Percentiles rank a stretch among this genome's conserved stretches.
Conservation (phyloP, 2,888 invertebrate genomes). For the Drosophila paramelanica region DNA sequence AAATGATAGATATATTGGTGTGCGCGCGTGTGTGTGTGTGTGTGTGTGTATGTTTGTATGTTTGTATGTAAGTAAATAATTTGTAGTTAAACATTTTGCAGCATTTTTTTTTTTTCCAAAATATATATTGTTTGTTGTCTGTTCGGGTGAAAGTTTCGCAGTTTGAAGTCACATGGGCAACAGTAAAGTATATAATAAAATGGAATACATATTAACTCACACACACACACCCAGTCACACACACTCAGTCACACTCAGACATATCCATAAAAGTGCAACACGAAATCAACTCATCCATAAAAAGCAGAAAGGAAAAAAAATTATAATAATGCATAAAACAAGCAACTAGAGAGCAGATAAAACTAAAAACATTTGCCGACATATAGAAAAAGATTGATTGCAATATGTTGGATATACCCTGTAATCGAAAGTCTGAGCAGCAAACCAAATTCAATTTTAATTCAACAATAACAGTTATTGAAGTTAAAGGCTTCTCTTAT, state of each 20-base stretch:
- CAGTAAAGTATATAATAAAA: conserved; percentile 42
- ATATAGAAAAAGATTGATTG: conserved; percentile 16
- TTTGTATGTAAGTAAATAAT: conserved; percentile 4
- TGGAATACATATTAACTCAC: conserved; percentile 33
- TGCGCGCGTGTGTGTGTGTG: not conserved
- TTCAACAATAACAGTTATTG: too few species aligned
- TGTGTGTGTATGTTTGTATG: not conserved
- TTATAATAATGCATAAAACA: conserved; percentile 15
- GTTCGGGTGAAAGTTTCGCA: conserved; percentile 67
- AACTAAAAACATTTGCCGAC: conserved; percentile 19
- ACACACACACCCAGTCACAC: conserved; percentile 5
- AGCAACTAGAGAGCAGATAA: conserved; percentile 4
- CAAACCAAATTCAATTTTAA: not conserved
- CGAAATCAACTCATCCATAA: conserved; percentile 54
- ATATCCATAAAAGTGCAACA: conserved; percentile 54
- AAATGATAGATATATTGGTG: conserved; percentile 9
- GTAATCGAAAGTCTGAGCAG: not conserved
- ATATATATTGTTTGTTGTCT: conserved; percentile 43
- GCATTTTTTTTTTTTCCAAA: conserved; percentile 8
- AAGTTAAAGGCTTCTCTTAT: too few species aligned
- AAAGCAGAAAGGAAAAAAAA: conserved; percentile 22
- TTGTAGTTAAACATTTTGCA: conserved; percentile 26
- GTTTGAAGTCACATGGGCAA: conserved; percentile 61
- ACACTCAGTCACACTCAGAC: conserved; percentile 12
- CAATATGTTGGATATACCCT: conserved; percentile 1